Evolutionary conservation across 2,888 invertebrate genomes (phyloP).

Genomic region (Acronicta psi): DNA sequence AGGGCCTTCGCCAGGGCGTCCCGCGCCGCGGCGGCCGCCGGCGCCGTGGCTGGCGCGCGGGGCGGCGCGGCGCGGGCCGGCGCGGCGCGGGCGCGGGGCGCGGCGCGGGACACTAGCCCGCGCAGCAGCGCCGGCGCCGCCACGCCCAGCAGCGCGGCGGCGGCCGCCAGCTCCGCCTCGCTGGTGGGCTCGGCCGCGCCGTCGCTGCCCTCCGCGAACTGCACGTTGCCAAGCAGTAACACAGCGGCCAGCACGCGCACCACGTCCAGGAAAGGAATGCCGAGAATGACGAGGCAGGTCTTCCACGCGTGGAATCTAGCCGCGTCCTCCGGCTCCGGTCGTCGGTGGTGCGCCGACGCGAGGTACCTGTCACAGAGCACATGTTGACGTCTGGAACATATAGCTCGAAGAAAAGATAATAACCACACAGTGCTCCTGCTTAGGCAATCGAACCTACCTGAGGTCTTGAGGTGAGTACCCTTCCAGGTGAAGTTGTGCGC

Average conservation of each 20-base stretch:
- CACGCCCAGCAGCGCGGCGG: slow-evolving; percentile 93
- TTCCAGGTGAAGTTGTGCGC: slow-evolving; percentile 94
- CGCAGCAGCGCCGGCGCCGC: slow-evolving; percentile 93
- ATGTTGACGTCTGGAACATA: not conserved
- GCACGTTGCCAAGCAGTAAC: slow-evolving; percentile 96
- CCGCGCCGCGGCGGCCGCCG: slow-evolving; percentile 96
- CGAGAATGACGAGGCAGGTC: slow-evolving; percentile 95
- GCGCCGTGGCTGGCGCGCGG: slow-evolving; percentile 92
- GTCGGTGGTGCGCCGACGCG: slow-evolving; percentile 91
- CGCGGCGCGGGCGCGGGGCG: slow-evolving; percentile 90
- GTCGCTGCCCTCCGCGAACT: slow-evolving; percentile 94
- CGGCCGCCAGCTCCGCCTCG: slow-evolving; percentile 95
- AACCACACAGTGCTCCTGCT: not conserved
- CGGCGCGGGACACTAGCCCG: slow-evolving; percentile 95
- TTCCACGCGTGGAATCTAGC: slow-evolving; percentile 96
- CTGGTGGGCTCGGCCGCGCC: slow-evolving; percentile 94
- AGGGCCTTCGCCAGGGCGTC: slow-evolving; percentile 97
- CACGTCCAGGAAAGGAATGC: slow-evolving; percentile 98
- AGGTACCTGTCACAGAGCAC: slow-evolving; percentile 88
- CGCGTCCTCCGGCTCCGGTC: slow-evolving; percentile 80
- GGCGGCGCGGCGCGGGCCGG: slow-evolving; percentile 79
- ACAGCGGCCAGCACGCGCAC: slow-evolving; percentile 97
- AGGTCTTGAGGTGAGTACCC: slow-evolving; percentile 95
- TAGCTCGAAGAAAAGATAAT: too few species aligned
- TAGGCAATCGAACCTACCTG: slow-evolving; percentile 79